Evolutionary conservation across 1,140 invertebrate species (phyloP).

Genomic region (Bombyx mandarina): DNA sequence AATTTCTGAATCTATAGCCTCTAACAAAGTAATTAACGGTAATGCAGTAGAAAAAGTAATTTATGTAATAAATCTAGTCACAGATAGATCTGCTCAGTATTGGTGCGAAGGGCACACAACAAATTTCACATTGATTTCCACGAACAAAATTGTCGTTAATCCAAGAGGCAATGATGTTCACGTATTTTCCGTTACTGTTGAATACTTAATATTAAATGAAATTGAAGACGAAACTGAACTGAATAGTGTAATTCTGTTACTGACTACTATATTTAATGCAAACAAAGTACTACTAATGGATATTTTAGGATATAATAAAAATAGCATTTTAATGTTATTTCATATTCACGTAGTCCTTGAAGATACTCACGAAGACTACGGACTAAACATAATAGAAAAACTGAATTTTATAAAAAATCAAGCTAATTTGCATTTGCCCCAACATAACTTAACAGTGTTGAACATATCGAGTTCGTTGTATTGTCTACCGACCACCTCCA

Average conservation of each 20-base stretch:
- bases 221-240: constrained; percentile 21
- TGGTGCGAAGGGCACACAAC: constrained; percentile 58
- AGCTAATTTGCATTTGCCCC: constrained; percentile 27
- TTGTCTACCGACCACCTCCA: constrained; percentile 49
- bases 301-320: constrained; percentile 29
- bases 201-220: constrained; percentile 20
- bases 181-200: constrained; percentile 46
- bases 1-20: background rate
- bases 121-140: constrained; percentile 46
- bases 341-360: constrained; percentile 40
- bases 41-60: constrained; percentile 33
- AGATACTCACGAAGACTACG: constrained; percentile 20
- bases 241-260: constrained; percentile 19
- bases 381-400: constrained; percentile 24
- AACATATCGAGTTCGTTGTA: constrained; percentile 55
- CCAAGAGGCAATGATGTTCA: constrained; percentile 40
- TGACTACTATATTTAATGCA: constrained; percentile 31
- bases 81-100: constrained; percentile 48
- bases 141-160: constrained; percentile 48
- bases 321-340: constrained; percentile 30
- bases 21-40: constrained; percentile 6
- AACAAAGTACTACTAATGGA: constrained; percentile 48
- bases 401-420: constrained; percentile 23
- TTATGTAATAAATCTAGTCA: constrained; percentile 38
- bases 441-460: constrained; percentile 39